Evolutionary conservation across 2,797 vertebrate species (phyloP).

Genomic region (Intellagama lesueurii): DNA sequence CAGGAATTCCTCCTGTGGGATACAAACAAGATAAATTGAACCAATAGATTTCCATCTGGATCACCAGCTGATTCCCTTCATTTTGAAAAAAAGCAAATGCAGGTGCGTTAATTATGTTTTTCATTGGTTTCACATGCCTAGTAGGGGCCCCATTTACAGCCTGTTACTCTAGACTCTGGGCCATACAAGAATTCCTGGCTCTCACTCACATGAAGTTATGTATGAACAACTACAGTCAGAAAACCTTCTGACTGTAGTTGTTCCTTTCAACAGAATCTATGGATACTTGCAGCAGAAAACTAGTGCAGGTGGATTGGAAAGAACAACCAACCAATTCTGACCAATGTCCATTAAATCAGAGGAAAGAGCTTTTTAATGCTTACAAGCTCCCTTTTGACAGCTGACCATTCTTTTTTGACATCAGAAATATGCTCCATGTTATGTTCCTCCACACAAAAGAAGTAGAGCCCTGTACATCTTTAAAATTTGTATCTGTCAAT

Average conservation of each 20-base stretch:
- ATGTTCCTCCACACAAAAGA: neutral
- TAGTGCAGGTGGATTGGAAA: neutral
- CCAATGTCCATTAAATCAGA: conserved; percentile 7
- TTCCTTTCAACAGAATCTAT: neutral
- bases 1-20: neutral
- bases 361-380: neutral
- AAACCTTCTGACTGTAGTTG: neutral
- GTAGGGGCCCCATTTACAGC: no score
- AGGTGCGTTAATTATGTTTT: neutral
- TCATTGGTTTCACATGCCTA: neutral
- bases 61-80: neutral
- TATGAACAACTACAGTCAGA: no score
- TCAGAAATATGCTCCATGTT: neutral
- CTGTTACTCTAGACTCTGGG: neutral
- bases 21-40: neutral
- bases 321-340: neutral
- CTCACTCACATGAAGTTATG: neutral
- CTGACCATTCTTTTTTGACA: neutral
- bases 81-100: neutral
- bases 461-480: no score
- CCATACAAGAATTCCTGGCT: neutral
- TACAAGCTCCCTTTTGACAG: conserved; percentile 12
- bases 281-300: neutral
- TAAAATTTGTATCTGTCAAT: no score
- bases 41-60: no score